phyloP scores from a whole-genome alignment of 2,797 vertebrate genomes.

The Poliocrania exsul region DNA sequence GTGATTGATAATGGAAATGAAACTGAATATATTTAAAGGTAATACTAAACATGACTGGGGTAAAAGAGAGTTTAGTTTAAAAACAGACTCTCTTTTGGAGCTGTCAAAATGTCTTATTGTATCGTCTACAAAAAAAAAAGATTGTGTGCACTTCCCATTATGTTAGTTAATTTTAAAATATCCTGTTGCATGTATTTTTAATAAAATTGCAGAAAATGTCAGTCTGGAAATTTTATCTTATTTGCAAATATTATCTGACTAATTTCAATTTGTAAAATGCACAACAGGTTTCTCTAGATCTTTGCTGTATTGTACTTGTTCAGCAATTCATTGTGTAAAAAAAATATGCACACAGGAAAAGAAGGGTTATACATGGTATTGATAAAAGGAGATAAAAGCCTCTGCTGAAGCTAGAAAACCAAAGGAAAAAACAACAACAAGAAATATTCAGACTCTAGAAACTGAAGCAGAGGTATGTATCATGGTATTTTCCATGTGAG shows the following conservation, averaged over 20 bases:
- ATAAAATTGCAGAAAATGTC: background rate
- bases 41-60: background rate
- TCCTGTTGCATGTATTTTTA: background rate
- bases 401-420: background rate
- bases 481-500: background rate
- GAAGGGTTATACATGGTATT: background rate
- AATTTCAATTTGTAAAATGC: background rate
- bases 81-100: background rate
- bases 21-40: background rate
- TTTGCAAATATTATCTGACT: background rate
- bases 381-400: background rate
- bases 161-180: background rate
- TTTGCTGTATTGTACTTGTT: background rate
- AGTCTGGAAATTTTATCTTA: background rate
- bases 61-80: background rate
- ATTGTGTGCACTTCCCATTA: background rate
- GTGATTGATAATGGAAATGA: background rate
- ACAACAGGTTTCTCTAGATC: background rate
- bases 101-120: background rate
- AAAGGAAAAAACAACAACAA: background rate
- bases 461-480: background rate
- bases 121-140: background rate
- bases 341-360: background rate
- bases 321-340: no score
- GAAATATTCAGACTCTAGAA: background rate